A percentile compares a stretch with the other conserved stretches of the same genome.
phyloP scores from a whole-genome alignment of 2,888 invertebrate genomes.

The Acronicta psi region DNA sequence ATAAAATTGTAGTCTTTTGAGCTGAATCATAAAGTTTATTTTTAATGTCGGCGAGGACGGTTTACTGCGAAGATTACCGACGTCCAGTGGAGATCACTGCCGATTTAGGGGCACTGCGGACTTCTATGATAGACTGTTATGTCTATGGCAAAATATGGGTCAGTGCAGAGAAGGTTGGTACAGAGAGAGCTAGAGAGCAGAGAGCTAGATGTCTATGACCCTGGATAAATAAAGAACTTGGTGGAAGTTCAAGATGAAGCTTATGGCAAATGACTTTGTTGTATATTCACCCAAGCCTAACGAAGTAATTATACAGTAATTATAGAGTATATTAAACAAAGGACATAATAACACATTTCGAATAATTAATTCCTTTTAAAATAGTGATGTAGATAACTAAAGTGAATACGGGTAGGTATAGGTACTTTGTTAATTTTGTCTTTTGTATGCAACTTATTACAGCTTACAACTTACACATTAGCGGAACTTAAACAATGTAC shows the following conservation, averaged over 20 bases:
- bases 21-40: slow-evolving; percentile 51
- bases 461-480: slow-evolving; percentile 22
- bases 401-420: neutral
- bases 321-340: too few species aligned
- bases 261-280: too few species aligned
- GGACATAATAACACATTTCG: too few species aligned
- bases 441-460: slow-evolving; percentile 9
- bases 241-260: neutral
- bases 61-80: slow-evolving; percentile 32
- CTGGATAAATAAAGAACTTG: neutral
- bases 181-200: neutral
- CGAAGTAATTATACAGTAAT: too few species aligned
- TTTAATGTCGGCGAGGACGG: slow-evolving; percentile 35
- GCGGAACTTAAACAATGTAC: slow-evolving; percentile 14
- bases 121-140: slow-evolving; percentile 33
- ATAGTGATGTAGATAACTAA: too few species aligned
- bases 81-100: slow-evolving; percentile 41
- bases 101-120: slow-evolving; percentile 35
- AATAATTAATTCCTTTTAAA: too few species aligned
- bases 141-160: slow-evolving; percentile 25
- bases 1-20: slow-evolving; percentile 50
- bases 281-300: too few species aligned
- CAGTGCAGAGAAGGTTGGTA: slow-evolving; percentile 5
- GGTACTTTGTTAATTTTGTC: too few species aligned
- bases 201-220: neutral